phyloP scores from a whole-genome alignment of 2,888 invertebrate species.

The Galerucella calmariensis region DNA sequence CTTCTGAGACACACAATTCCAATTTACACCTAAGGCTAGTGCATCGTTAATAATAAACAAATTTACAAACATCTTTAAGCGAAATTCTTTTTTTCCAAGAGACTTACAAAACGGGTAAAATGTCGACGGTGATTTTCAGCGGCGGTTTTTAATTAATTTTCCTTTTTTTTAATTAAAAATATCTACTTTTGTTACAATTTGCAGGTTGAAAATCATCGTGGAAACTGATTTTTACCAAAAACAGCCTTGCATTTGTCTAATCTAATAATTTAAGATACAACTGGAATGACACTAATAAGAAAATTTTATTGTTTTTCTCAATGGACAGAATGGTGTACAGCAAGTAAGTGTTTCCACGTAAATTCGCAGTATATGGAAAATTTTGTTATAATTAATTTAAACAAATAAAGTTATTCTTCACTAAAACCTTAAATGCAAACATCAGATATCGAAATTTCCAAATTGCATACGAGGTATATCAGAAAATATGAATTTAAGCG shows the following conservation, averaged over 20 bases:
- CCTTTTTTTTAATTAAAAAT: conserved; percentile 36
- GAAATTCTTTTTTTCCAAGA: conserved; percentile 47
- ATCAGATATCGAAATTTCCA: no score
- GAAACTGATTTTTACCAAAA: conserved; percentile 49
- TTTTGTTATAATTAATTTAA: no score
- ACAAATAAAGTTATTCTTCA: no score
- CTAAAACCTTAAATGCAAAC: no score
- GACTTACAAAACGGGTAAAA: conserved; percentile 50
- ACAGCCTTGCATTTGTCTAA: conserved; percentile 59
- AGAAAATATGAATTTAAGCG: no score
- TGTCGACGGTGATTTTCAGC: conserved; percentile 38
- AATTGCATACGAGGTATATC: no score
- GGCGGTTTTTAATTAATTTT: conserved; percentile 22
- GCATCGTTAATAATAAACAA: conserved; percentile 52
- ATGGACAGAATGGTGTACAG: conserved; percentile 55
- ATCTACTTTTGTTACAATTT: conserved; percentile 38
- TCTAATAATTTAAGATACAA: conserved; percentile 58
- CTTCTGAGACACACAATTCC: conserved; percentile 29
- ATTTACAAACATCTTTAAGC: conserved; percentile 57
- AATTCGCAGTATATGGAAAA: no score
- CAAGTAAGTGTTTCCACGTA: conserved; percentile 37
- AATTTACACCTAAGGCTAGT: conserved; percentile 48
- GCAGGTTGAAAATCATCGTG: conserved; percentile 36
- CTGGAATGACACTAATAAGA: conserved; percentile 64
- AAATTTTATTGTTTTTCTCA: conserved; percentile 59